Evolutionary conservation across 1,140 invertebrate species (phyloP).

Genomic region (Microplitis mediator): DNA sequence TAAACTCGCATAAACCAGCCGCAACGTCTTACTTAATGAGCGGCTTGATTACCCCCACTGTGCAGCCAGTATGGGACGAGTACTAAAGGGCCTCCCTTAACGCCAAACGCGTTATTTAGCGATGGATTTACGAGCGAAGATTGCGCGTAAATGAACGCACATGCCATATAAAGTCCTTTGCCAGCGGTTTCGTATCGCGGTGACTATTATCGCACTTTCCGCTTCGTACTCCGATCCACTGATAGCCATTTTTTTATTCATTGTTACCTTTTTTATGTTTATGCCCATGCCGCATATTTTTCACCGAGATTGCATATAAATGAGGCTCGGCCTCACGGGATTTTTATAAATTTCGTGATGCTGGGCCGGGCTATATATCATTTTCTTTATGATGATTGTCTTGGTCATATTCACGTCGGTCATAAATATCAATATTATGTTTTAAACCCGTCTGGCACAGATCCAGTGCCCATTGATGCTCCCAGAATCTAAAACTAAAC

Average conservation of each 20-base stretch:
- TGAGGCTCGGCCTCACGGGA: neutral
- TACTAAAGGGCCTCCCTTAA: conserved; percentile 21
- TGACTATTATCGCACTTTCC: conserved; percentile 2
- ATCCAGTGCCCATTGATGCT: too few species aligned
- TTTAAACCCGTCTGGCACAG: too few species aligned
- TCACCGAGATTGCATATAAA: too few species aligned
- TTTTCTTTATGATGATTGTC: conserved; percentile 36
- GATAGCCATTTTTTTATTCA: conserved; percentile 9
- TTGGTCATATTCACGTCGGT: conserved; percentile 20
- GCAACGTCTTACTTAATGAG: conserved; percentile 52
- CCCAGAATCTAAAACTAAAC: too few species aligned
- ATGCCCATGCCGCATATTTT: too few species aligned
- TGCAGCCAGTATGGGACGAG: neutral
- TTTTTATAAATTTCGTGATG: neutral
- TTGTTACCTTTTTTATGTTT: too few species aligned
- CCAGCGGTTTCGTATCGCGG: neutral
- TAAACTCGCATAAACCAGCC: conserved; percentile 49
- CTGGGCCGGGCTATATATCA: conserved; percentile 29
- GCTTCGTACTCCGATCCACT: conserved; percentile 15
- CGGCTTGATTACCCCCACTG: conserved; percentile 46
- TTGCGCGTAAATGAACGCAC: conserved; percentile 38
- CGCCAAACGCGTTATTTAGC: conserved; percentile 47
- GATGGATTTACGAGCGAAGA: conserved; percentile 50
- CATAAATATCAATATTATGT: too few species aligned
- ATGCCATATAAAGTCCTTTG: conserved; percentile 24